Base-by-base conservation (phyloP, 2,797 vertebrate genomes). In the Hephaestus fuliginosus region DNA sequence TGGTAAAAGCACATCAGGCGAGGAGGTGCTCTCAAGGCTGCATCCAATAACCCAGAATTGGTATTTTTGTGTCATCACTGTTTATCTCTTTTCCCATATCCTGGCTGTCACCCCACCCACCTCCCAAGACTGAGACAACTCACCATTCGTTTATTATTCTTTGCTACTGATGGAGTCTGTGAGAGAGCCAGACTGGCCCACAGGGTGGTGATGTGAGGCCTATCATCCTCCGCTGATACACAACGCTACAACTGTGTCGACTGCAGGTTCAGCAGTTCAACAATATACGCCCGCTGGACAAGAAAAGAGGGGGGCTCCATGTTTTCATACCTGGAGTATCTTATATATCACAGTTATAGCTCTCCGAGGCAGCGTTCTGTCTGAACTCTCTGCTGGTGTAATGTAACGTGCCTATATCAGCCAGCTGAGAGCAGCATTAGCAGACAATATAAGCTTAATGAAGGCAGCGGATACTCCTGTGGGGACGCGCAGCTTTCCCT, bases 351-450 rank as follows among this genome's bases (percentile, higher is more conserved):
- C 20, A 55, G 57, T 79, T 48, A 51, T 55, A 36, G 64, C 22
- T 63, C 70, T 80, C 33, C 10, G 48, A 65, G 76, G 68, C 62
- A 78, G 33, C 13, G 20, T 48, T 58, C 65, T 62, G 58, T 51
- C 12, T 49, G 55, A 78, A 66, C 48, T 63, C 57, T 57, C 57
- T 28, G n/a, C 52, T 56, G 25, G 56, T 36, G 49, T 56, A 78
- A 76, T 63, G 41, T 63, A 65, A 76, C 11, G 25, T 67, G 56
- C 20, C n/a, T 39, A 12, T 64, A 71, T 87, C 48, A 81, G 67
- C 60, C 18, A 62, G 82, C 69, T 73, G 70, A 85, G 74, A 79
- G 83, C 60, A 70, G 74, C 78, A 70, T 83, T 81, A 85, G 72
- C 77, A 78, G 78, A 72, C 58, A 55, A 60, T 70, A n/a, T 20